Evolutionary conservation across 2,797 vertebrate genomes (phyloP).

Genomic region (Thamnophis elegans): DNA sequence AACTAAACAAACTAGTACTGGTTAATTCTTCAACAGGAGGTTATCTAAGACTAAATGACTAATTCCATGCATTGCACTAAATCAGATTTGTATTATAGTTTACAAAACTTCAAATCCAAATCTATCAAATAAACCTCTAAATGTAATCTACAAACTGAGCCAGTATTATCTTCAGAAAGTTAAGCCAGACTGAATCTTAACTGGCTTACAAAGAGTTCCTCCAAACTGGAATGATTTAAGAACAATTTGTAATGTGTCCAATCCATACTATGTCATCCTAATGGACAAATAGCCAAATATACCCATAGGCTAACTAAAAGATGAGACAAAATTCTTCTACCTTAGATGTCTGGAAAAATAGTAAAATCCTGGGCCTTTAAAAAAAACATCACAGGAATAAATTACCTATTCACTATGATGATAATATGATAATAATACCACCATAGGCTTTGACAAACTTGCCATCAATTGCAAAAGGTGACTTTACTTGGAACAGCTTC

Average conservation of each 20-base stretch:
- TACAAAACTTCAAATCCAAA: not conserved
- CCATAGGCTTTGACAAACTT: too few relatives aligned
- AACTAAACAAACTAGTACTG: not conserved
- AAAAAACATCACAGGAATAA: not conserved
- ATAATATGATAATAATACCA: too few relatives aligned
- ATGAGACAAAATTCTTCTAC: not conserved
- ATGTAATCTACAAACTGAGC: not conserved
- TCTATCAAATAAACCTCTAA: not conserved
- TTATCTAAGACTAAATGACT: not conserved
- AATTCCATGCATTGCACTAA: not conserved
- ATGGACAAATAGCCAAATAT: not conserved
- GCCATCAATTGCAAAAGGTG: too few relatives aligned
- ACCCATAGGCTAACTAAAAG: not conserved
- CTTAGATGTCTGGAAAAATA: not conserved
- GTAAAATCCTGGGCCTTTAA: not conserved
- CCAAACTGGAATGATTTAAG: not conserved
- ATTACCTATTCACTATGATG: not conserved
- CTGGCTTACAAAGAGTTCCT: not conserved
- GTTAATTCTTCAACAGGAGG: not conserved
- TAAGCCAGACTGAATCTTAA: not conserved
- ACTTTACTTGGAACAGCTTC: too few relatives aligned
- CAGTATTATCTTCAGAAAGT: not conserved
- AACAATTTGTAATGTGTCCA: not conserved
- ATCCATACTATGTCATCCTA: not conserved
- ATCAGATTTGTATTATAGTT: not conserved